Evolutionary conservation across 2,888 invertebrate genomes (phyloP).

Genomic region (Torymus texanus): DNA sequence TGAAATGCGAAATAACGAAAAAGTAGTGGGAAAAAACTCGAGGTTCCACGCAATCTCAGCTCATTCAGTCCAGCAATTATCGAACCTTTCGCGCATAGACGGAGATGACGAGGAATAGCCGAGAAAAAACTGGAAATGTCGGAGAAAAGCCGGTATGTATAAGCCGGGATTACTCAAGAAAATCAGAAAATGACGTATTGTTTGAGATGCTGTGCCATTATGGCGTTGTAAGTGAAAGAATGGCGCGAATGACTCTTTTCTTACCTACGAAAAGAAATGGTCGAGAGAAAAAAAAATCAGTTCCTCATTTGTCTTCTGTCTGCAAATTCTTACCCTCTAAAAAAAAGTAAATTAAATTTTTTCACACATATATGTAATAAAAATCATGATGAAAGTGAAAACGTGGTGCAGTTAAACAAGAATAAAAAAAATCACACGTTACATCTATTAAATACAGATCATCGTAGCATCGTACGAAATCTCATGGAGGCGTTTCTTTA

Average conservation of each 20-base stretch:
- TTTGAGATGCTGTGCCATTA: constrained; percentile 56
- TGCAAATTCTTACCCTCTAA: too few relatives aligned
- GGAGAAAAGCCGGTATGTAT: not conserved
- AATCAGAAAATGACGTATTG: constrained; percentile 64
- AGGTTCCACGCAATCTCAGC: constrained; percentile 28
- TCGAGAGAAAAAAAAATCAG: too few relatives aligned
- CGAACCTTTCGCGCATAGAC: constrained; percentile 10
- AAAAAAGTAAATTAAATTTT: too few relatives aligned
- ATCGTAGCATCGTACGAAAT: too few relatives aligned
- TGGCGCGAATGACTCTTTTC: constrained; percentile 39
- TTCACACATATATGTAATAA: too few relatives aligned
- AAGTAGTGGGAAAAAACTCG: not conserved
- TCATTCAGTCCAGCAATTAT: constrained; percentile 39
- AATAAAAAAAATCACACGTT: too few relatives aligned
- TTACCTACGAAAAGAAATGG: not conserved
- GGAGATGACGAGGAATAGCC: not conserved
- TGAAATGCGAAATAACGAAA: not conserved
- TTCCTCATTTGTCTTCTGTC: too few relatives aligned
- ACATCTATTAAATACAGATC: too few relatives aligned
- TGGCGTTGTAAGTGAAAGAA: constrained; percentile 41
- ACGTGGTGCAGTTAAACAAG: too few relatives aligned
- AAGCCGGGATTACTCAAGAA: constrained; percentile 55
- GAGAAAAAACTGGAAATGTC: not conserved
- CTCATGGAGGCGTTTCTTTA: too few relatives aligned
- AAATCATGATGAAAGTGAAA: too few relatives aligned